Evolutionary conservation across 2,797 vertebrate genomes (phyloP).

Genomic region (Paramormyrops hopkinsi): DNA sequence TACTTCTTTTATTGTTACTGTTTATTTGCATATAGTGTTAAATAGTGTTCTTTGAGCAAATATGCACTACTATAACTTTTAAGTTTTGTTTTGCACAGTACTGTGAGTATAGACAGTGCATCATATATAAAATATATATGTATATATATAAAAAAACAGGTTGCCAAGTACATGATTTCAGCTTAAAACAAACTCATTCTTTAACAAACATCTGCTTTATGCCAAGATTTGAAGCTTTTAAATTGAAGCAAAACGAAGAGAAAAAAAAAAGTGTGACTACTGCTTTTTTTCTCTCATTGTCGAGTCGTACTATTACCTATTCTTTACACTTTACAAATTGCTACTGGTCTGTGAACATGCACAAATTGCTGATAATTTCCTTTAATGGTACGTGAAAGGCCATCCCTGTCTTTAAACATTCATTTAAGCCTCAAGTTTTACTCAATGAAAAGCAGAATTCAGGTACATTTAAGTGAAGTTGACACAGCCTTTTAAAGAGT

Average conservation of each 20-base stretch:
- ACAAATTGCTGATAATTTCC: constrained; percentile 24
- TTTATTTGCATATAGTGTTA: background rate
- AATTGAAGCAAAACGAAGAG: background rate
- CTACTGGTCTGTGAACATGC: constrained; percentile 28
- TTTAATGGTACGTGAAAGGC: constrained; percentile 36
- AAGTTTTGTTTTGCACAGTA: background rate
- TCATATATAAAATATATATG: background rate
- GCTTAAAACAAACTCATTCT: background rate
- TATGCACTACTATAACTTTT: background rate
- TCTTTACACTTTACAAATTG: constrained; percentile 27
- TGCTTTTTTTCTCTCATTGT: constrained; percentile 15
- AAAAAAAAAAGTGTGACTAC: background rate
- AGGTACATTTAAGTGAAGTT: constrained; percentile 48
- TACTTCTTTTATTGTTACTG: background rate
- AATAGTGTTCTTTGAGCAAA: background rate
- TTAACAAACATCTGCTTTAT: constrained; percentile 15
- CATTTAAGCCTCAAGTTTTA: constrained; percentile 31
- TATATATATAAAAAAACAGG: background rate
- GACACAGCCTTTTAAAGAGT: constrained; percentile 45
- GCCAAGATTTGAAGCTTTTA: constrained; percentile 9
- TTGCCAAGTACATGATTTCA: background rate
- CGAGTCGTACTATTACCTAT: constrained; percentile 8
- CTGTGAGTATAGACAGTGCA: background rate
- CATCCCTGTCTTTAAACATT: constrained; percentile 39
- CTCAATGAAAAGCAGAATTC: constrained; percentile 37